Evolutionary conservation across 1,140 invertebrate genomes (phyloP), one percentile per base, ranked within the genome.

Genomic region (Pseudomyrmex pallidus): DNA sequence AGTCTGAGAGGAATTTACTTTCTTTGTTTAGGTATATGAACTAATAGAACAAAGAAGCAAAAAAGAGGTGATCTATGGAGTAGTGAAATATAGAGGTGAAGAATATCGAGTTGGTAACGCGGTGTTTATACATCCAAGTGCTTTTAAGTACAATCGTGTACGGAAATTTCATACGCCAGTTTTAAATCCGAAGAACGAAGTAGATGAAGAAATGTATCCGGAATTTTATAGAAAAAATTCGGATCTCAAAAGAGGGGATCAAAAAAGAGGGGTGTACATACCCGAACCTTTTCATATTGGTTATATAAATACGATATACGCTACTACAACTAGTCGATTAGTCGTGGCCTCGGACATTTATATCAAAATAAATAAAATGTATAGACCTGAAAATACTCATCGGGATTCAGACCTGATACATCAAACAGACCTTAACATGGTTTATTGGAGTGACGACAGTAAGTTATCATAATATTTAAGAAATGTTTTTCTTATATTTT

Each of bases 381-480:
- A 97, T 89, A 95, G 97, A 86, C 97, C 97, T 1, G 97, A 98
- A 93, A 96, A 98, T 90, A 98, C 97, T 8, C 95, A 95, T 67
- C 95, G 95, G 84, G 95, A 95, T 68, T 17, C 87, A 1, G 85
- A 91, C 15, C 91, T 95, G 62, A 95, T 95, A 1, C 94, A 96
- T 80, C 95, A 96, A 74, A 93, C 95, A 62, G 97, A 98, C 92
- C 90, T 97, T 8, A 98, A 98, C 91, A 92, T 96, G 59, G 90
- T 98, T 0, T 98, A 97, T 92, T 98, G 97, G 96, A 96, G 96
- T 64, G 95, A 97, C 44, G 96, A 98, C 95, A 95, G 97, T 95
- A 94, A 92, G 57, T 68, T 62, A 56, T 50, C 5, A 56, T 15
- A 22, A 52, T 57, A 76, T 10, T 7, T 8, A 12, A 35, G 5